Conservation (phyloP, 2,797 vertebrate species). For the Crocodylus rhombifer region DNA sequence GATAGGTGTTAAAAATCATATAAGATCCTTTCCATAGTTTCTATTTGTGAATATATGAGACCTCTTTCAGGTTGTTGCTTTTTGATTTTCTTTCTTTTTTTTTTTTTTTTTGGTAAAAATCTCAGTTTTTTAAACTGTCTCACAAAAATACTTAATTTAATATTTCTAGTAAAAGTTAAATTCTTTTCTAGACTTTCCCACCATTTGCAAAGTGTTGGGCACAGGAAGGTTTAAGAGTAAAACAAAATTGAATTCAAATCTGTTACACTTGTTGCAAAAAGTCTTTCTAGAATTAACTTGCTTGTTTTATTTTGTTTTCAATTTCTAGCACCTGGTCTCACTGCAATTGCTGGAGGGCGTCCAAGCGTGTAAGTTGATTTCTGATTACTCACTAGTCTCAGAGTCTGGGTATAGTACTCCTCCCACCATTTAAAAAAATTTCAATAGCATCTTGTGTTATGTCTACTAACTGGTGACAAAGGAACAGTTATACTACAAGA, state of each 20-base stretch:
- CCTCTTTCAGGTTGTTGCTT: not conserved
- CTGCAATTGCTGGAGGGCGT: constrained; percentile 84
- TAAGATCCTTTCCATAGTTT: too few relatives aligned
- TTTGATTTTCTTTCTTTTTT: not conserved
- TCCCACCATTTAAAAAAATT: not conserved
- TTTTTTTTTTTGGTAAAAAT: not conserved
- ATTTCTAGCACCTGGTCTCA: constrained; percentile 87
- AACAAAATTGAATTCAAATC: not conserved
- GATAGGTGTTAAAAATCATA: not conserved
- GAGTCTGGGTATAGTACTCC: not conserved
- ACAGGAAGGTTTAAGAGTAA: not conserved
- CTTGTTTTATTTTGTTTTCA: constrained; percentile 43
- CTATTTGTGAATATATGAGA: not conserved
- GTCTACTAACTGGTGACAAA: not conserved
- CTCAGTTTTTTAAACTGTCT: not conserved
- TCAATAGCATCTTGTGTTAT: not conserved
- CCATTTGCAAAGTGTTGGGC: not conserved
- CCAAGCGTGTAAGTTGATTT: constrained; percentile 85
- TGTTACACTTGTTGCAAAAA: not conserved
- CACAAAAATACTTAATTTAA: not conserved
- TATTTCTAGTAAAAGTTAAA: rapidly evolving
- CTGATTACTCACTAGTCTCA: not conserved
- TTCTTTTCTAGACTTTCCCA: not conserved
- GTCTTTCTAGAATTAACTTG: not conserved
- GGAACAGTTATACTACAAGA: not conserved